phyloP scores from a whole-genome alignment of 2,888 invertebrate species.

The Nephrocerus scutellatus region DNA sequence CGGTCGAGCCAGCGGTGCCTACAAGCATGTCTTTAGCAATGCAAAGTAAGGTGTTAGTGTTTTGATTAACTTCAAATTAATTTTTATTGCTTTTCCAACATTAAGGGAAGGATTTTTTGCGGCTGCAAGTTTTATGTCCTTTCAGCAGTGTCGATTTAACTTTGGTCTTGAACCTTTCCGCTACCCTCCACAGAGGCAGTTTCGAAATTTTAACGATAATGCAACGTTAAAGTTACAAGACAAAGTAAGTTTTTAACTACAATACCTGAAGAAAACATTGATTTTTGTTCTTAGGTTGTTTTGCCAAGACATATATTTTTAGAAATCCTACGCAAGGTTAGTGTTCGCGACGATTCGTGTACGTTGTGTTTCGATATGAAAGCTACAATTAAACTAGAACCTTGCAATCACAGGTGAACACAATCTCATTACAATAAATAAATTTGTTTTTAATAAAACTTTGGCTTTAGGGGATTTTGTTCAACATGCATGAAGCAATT shows the following conservation, averaged over 20 bases:
- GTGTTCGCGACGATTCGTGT: slow-evolving; percentile 76
- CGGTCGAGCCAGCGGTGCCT: slow-evolving; percentile 62
- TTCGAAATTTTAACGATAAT: slow-evolving; percentile 68
- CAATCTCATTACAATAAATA: neutral
- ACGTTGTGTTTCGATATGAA: slow-evolving; percentile 78
- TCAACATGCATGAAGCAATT: slow-evolving; percentile 68
- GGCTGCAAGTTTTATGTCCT: slow-evolving; percentile 94
- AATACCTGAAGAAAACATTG: too few species aligned
- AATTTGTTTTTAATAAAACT: slow-evolving; percentile 10
- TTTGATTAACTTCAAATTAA: neutral
- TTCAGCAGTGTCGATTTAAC: slow-evolving; percentile 90
- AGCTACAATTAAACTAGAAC: slow-evolving; percentile 66
- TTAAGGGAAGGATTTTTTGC: slow-evolving; percentile 82
- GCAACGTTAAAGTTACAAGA: slow-evolving; percentile 69
- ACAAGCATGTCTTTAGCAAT: slow-evolving; percentile 67
- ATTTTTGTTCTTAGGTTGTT: slow-evolving; percentile 42
- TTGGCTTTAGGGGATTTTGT: slow-evolving; percentile 71
- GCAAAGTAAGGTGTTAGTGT: slow-evolving; percentile 54
- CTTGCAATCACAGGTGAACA: slow-evolving; percentile 74
- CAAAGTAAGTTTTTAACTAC: slow-evolving; percentile 49
- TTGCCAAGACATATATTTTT: slow-evolving; percentile 76
- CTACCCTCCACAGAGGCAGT: slow-evolving; percentile 63
- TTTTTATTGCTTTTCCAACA: slow-evolving; percentile 16
- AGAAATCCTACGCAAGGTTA: slow-evolving; percentile 64
- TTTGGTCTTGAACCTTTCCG: slow-evolving; percentile 77